phyloP scores from a whole-genome alignment of 1,140 invertebrate genomes.

The Dinothrombium tinctorium region DNA sequence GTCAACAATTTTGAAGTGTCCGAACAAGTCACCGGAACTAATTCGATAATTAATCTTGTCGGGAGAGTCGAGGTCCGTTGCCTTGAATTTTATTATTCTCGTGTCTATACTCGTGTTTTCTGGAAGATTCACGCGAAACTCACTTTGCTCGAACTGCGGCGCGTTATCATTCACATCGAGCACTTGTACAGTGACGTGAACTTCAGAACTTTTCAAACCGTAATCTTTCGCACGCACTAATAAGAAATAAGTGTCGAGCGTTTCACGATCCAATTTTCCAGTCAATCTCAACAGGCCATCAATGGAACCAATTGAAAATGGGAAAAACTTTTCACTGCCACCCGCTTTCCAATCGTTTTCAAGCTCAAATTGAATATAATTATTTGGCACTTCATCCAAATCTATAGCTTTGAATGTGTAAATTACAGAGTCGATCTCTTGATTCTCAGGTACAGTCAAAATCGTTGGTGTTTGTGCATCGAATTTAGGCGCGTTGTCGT shows the following conservation, averaged over 20 bases:
- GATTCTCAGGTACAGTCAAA: slow-evolving; percentile 40
- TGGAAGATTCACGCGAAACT: background rate
- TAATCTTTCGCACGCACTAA: slow-evolving; percentile 36
- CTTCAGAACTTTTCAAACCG: slow-evolving; percentile 31
- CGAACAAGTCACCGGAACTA: slow-evolving; percentile 51
- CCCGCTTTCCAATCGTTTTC: slow-evolving; percentile 25
- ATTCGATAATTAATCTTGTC: slow-evolving; percentile 51
- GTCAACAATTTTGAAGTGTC: slow-evolving; percentile 5
- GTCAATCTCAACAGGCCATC: slow-evolving; percentile 62
- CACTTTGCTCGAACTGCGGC: slow-evolving; percentile 46
- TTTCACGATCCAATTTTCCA: slow-evolving; percentile 58
- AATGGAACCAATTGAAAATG: slow-evolving; percentile 58
- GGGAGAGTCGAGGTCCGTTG: slow-evolving; percentile 51
- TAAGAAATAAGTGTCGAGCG: slow-evolving; percentile 48
- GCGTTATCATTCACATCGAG: slow-evolving; percentile 83
- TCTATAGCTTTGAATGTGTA: slow-evolving; percentile 74
- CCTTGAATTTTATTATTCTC: slow-evolving; percentile 55
- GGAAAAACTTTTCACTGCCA: slow-evolving; percentile 10
- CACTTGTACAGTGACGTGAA: slow-evolving; percentile 43
- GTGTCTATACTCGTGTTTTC: slow-evolving; percentile 38
- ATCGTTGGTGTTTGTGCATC: slow-evolving; percentile 48
- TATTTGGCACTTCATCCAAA: slow-evolving; percentile 74
- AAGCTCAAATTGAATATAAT: slow-evolving; percentile 67
- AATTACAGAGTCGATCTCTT: slow-evolving; percentile 62
- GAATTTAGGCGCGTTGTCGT: slow-evolving; percentile 67